These are phyloP conservation scores for Sarcophaga peregrina DNA, from an alignment of 1,140 invertebrate species.

Conservation along the genomic window DNA sequence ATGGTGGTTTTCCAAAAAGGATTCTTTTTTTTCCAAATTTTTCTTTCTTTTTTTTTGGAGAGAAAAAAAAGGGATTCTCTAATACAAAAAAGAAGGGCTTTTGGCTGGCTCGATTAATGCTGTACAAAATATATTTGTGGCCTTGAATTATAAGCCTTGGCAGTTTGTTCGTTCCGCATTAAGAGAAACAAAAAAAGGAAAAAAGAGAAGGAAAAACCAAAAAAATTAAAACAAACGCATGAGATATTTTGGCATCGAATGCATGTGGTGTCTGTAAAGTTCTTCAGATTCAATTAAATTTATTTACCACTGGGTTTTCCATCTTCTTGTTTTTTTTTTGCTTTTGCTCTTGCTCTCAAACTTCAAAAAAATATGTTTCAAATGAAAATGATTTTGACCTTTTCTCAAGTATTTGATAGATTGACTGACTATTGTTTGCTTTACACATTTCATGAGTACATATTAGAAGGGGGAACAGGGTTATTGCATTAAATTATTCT, in stretches of 20 bases:
- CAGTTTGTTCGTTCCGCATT: neutral
- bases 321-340: no score
- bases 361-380: no score
- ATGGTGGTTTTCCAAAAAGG: constrained; percentile 11
- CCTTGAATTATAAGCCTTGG: constrained; percentile 5
- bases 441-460: no score
- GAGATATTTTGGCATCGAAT: no score
- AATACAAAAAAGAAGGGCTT: neutral
- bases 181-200: neutral
- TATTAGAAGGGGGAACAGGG: no score
- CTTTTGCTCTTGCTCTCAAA: no score
- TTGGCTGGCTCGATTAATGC: neutral
- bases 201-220: no score
- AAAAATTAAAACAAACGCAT: no score
- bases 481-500: no score
- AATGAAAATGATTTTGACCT: neutral
- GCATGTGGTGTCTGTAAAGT: constrained; percentile 5
- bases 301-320: neutral
- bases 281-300: neutral
- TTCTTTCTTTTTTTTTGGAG: no score
- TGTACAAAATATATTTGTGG: neutral
- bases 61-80: no score
- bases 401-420: neutral
- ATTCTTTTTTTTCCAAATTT: no score
- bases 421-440: neutral